Evolutionary conservation across 2,888 invertebrate genomes (phyloP), one percentile per base, ranked within the genome.

Genomic region (Brenthis ino): DNA sequence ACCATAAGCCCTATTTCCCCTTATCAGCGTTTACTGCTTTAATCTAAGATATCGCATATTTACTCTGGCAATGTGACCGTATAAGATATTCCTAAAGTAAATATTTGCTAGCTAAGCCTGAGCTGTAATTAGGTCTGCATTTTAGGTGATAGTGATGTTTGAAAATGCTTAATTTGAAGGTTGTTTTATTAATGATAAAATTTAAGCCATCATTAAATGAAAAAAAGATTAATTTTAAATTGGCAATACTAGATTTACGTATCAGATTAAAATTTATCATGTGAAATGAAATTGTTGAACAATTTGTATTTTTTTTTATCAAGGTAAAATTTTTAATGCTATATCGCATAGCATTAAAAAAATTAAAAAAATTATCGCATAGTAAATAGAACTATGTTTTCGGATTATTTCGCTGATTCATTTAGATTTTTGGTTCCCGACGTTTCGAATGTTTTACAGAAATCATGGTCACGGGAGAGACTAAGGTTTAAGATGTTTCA

Each of bases 41-140:
- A 88, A 90, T 90, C 89, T 87, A 43, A 82, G 89, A 89, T 89
- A 88, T 74, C 76, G 76, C 70, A 77, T 88, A 84, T 89, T 88
- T 88, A 81, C 82, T 79, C 75, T 76, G 69, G 72, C 83, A 82
- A 82, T 83, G 82, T 85, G 82, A 84, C 85, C 82, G 77, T 70
- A 77, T 79, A 76, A 74, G 74, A 75, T 78, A 76, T 78, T 79
- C 75, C 76, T 74, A 75, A 72, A 60, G 74, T 74, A 79, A 78
- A 77, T 74, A 77, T 79, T 77, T 76, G 74, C 74, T 71, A 57
- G 64, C 69, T 66, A 73, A 71, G 56, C 68, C 63, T 61, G 28
- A 28, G 48, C 57, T 57, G 54, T 68, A 73, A 73, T 73, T 73
- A 68, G 73, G 68, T 64, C 53, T 66, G 48, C 48, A 47, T 71